A percentile compares a stretch with the other conserved stretches of the same genome.
Conservation (phyloP, 2,888 invertebrate species). For the Apeira syringaria region DNA sequence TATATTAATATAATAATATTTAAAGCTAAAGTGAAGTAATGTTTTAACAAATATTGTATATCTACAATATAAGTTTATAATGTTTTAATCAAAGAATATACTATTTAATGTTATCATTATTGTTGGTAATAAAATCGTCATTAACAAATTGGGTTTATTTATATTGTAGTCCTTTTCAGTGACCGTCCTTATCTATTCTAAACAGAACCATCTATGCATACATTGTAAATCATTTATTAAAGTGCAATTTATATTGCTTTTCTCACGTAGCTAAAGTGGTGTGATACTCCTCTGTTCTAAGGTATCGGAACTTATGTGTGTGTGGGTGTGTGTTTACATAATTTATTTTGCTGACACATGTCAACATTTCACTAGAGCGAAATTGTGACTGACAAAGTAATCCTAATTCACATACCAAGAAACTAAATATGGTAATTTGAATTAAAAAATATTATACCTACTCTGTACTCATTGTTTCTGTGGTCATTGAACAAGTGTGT, state of each 20-base stretch:
- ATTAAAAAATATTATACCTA: too few relatives aligned
- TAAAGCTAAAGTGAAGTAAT: conserved; percentile 18
- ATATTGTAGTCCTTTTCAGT: conserved; percentile 15
- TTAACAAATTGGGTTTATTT: conserved; percentile 35
- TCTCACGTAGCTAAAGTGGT: conserved; percentile 58
- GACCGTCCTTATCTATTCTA: too few relatives aligned
- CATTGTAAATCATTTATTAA: not conserved
- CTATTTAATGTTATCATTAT: conserved; percentile 53
- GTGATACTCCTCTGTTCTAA: conserved; percentile 56
- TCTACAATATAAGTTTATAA: conserved; percentile 36
- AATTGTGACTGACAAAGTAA: conserved; percentile 22
- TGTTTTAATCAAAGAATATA: conserved; percentile 37
- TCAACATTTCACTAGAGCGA: conserved; percentile 38
- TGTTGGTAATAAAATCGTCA: conserved; percentile 65
- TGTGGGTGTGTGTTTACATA: too few relatives aligned
- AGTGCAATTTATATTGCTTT: conserved; percentile 33
- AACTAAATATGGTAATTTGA: too few relatives aligned
- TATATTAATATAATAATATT: too few relatives aligned
- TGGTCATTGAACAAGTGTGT: too few relatives aligned
- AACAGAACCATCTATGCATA: not conserved
- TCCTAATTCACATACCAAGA: too few relatives aligned
- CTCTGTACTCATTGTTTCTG: too few relatives aligned
- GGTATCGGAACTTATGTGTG: conserved; percentile 36
- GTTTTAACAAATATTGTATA: conserved; percentile 31
- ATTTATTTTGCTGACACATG: conserved; percentile 1